A percentile compares a stretch with the other conserved stretches of the same genome.
These are phyloP conservation scores for Chiridota heheva DNA, from an alignment of 35 echinoderm and acorn worm genomes.

Conservation along the genomic window DNA sequence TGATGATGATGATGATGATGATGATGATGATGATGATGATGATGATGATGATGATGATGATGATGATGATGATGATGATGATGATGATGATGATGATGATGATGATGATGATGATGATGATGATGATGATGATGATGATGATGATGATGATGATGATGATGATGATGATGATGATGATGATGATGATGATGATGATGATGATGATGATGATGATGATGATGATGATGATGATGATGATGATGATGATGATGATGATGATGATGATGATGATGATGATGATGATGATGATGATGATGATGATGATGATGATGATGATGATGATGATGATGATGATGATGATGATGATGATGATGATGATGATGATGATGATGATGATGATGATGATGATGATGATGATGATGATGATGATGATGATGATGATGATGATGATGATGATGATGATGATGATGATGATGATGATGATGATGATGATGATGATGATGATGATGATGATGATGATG, in stretches of 20 bases:
- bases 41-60: constrained; percentile 22
- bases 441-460: constrained; percentile 36
- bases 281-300: neutral
- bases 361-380: constrained; percentile 52
- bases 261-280: neutral
- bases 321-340: constrained; percentile 41
- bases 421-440: constrained; percentile 17
- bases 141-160: constrained; percentile 19
- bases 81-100: constrained; percentile 12
- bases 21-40: constrained; percentile 11
- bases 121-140: constrained; percentile 26
- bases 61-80: constrained; percentile 26
- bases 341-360: constrained; percentile 42
- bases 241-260: constrained; percentile 11
- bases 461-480: constrained; percentile 28
- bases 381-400: constrained; percentile 43
- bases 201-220: constrained; percentile 13
- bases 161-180: constrained; percentile 8
- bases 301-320: constrained; percentile 32
- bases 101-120: constrained; percentile 16
- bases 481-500: constrained; percentile 29
- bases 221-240: constrained; percentile 15
- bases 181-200: constrained; percentile 19
- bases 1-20: constrained; percentile 23
- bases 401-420: constrained; percentile 34